Conservation (phyloP, 2,888 invertebrate species). For the Pardosa pseudoannulata region DNA sequence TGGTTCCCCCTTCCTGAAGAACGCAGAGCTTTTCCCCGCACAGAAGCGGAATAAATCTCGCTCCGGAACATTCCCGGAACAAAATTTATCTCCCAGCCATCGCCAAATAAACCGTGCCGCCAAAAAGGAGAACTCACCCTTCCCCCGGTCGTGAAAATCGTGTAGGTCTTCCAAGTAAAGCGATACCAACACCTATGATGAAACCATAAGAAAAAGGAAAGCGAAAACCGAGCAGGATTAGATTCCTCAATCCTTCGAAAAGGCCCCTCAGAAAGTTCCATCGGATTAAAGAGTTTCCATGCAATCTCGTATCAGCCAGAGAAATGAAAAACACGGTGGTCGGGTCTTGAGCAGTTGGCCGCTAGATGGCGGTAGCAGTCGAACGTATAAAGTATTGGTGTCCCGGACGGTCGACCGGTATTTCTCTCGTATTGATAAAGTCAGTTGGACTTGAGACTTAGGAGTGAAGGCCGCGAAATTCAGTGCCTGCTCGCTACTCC, state of each 20-base stretch:
- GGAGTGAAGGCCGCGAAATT: background rate
- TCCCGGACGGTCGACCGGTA: constrained; percentile 2
- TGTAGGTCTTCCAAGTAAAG: background rate
- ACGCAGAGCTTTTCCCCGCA: no score
- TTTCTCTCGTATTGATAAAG: background rate
- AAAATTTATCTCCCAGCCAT: background rate
- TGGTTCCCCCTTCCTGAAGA: no score
- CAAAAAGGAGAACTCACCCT: background rate
- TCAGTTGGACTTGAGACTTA: constrained; percentile 2
- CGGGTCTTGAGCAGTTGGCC: background rate
- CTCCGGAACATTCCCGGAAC: background rate
- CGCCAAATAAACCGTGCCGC: background rate
- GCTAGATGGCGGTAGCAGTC: background rate
- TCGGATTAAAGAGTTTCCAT: constrained; percentile 5
- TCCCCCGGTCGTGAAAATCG: background rate
- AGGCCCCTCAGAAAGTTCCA: background rate
- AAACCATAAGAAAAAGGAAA: background rate
- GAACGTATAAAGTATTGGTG: constrained; percentile 1
- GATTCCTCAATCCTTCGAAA: constrained; percentile 12
- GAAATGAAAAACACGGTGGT: background rate
- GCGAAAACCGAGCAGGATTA: background rate
- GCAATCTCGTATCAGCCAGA: background rate
- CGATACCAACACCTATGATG: background rate
- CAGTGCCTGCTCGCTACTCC: background rate
- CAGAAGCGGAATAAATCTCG: no score